These are phyloP conservation scores for Labeo calbasu DNA, from an alignment of 2,797 vertebrate species.

Conservation along the genomic window DNA sequence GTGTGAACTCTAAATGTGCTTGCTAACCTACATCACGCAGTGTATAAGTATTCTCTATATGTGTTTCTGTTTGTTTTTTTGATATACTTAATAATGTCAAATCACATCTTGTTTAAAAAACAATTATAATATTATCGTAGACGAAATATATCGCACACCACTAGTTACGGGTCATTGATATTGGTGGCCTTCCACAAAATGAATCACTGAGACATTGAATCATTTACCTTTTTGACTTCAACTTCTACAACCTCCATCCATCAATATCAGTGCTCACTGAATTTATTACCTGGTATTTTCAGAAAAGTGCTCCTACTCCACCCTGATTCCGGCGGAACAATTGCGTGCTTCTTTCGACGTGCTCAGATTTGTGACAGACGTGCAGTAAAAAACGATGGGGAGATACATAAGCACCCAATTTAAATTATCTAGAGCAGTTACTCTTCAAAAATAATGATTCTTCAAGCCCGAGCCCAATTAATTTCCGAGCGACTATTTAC, in stretches of 20 bases:
- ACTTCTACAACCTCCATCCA: constrained; percentile 50
- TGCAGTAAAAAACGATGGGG: constrained; percentile 20
- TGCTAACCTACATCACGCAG: no score
- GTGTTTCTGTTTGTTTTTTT: no score
- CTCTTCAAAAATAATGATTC: constrained; percentile 8
- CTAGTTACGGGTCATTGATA: constrained; percentile 23
- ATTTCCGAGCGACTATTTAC: background rate
- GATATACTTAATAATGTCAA: no score
- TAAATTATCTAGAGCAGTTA: constrained; percentile 20
- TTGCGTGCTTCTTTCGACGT: constrained; percentile 15
- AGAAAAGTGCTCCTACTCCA: constrained; percentile 39
- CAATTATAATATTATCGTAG: no score
- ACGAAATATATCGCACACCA: no score
- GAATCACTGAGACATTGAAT: constrained; percentile 4
- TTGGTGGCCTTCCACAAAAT: constrained; percentile 4
- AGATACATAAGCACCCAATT: constrained; percentile 27
- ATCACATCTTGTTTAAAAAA: no score
- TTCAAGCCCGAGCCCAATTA: constrained; percentile 7
- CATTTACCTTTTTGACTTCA: constrained; percentile 43
- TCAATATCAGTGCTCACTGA: constrained; percentile 54
- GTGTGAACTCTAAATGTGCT: no score
- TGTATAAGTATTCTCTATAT: no score
- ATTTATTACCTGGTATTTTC: constrained; percentile 57
- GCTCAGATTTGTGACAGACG: constrained; percentile 30
- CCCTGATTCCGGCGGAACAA: constrained; percentile 44